Evolutionary conservation across 2,888 invertebrate species (phyloP).

Genomic region (Ennomos quercinarius): DNA sequence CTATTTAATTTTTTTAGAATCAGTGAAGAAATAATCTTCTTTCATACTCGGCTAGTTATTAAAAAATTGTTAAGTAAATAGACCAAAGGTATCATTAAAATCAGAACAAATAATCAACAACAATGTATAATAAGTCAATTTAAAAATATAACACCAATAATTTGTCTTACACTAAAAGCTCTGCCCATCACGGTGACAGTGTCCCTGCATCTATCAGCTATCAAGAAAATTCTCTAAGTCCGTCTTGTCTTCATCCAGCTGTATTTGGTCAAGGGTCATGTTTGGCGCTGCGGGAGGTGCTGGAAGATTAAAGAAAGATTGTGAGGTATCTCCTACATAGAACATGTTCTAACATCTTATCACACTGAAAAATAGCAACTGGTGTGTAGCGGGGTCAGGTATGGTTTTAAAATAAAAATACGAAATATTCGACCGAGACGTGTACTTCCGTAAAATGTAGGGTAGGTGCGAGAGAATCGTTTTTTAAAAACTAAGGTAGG

Average conservation of each 20-base stretch:
- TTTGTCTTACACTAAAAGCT: constrained; percentile 39
- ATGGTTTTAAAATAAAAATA: too few relatives aligned
- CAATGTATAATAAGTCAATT: constrained; percentile 57
- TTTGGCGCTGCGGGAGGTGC: constrained; percentile 56
- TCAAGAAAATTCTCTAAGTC: constrained; percentile 76
- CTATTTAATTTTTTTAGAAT: too few relatives aligned
- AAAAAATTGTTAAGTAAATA: too few relatives aligned
- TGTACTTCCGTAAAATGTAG: too few relatives aligned
- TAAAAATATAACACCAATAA: constrained; percentile 62
- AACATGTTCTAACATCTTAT: too few relatives aligned
- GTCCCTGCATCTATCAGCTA: constrained; percentile 55
- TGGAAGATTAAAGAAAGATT: constrained; percentile 46
- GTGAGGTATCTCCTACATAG: background rate
- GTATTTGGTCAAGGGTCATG: constrained; percentile 73
- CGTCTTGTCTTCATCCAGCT: constrained; percentile 66
- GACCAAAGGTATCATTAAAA: constrained; percentile 16
- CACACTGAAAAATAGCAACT: too few relatives aligned
- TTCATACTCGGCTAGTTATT: too few relatives aligned
- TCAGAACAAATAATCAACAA: constrained; percentile 52
- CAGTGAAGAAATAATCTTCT: too few relatives aligned
- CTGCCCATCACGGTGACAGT: constrained; percentile 1
- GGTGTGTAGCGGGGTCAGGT: too few relatives aligned
- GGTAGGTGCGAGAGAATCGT: too few relatives aligned
- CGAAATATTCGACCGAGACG: too few relatives aligned
- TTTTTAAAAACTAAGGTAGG: too few relatives aligned